Evolutionary conservation across 2,113 vertebrate genomes (phyloP).

Genomic region (Butastur rufipennis): DNA sequence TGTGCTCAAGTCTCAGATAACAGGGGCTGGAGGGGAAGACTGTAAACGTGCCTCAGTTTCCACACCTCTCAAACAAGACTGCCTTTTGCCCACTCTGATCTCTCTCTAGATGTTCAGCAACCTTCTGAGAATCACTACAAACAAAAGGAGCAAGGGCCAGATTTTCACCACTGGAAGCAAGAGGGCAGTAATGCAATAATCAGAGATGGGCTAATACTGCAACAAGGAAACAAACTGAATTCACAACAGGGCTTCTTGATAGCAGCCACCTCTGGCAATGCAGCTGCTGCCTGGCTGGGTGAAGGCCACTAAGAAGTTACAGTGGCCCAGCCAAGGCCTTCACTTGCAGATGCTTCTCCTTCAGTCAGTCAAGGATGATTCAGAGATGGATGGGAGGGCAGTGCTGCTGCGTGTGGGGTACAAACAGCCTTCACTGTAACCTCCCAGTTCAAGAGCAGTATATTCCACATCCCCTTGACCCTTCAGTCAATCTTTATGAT

Average conservation of each 20-base stretch:
- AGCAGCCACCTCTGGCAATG: background rate
- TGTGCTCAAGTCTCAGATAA: background rate
- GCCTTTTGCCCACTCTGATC: background rate
- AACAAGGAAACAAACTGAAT: background rate
- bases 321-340: background rate
- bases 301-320: background rate
- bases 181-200: background rate
- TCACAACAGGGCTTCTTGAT: background rate
- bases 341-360: background rate
- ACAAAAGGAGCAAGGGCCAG: background rate
- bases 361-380: constrained; percentile 27
- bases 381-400: background rate
- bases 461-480: background rate
- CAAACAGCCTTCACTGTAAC: background rate
- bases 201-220: background rate
- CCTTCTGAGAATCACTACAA: background rate
- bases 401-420: background rate
- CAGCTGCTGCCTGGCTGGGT: background rate
- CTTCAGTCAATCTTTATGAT: background rate
- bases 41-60: background rate
- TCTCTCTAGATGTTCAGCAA: background rate
- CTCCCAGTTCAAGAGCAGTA: background rate
- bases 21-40: background rate
- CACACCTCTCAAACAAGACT: background rate
- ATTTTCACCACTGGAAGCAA: background rate